These are phyloP conservation scores for Phataginus tricuspis DNA, from an alignment of 2,797 vertebrate genomes.

Conservation along the genomic window DNA sequence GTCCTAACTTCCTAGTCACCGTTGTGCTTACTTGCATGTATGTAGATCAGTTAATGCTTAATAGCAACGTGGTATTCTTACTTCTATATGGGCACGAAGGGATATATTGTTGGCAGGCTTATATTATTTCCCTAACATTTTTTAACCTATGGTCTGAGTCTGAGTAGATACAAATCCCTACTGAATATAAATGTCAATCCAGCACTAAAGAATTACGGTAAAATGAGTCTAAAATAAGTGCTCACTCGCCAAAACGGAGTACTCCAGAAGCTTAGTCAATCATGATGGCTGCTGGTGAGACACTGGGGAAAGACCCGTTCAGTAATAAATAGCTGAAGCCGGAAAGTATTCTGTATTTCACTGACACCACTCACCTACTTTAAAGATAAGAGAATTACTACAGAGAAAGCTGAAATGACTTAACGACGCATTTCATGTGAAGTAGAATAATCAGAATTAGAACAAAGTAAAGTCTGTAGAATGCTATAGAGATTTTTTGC, in stretches of 20 bases:
- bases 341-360: constrained; percentile 72
- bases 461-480: not conserved
- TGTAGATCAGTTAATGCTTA: not conserved
- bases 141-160: not conserved
- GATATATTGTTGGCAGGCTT: not conserved
- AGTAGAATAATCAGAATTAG: not conserved
- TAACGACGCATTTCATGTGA: not conserved
- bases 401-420: not conserved
- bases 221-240: not conserved
- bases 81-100: not conserved
- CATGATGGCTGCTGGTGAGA: not conserved
- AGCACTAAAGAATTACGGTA: not conserved
- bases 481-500: not conserved
- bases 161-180: not conserved
- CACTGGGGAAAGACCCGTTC: not conserved
- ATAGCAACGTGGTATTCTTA: not conserved
- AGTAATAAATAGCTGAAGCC: not conserved
- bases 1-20: not conserved
- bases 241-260: not conserved
- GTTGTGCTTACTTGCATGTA: not conserved
- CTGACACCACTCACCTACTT: not conserved
- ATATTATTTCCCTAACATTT: not conserved
- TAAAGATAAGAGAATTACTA: not conserved
- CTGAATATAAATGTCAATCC: not conserved
- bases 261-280: not conserved